A percentile compares a stretch with the other conserved stretches of the same genome.
Conservation (phyloP, 1,140 invertebrate genomes). For the Scylla paramamosain region DNA sequence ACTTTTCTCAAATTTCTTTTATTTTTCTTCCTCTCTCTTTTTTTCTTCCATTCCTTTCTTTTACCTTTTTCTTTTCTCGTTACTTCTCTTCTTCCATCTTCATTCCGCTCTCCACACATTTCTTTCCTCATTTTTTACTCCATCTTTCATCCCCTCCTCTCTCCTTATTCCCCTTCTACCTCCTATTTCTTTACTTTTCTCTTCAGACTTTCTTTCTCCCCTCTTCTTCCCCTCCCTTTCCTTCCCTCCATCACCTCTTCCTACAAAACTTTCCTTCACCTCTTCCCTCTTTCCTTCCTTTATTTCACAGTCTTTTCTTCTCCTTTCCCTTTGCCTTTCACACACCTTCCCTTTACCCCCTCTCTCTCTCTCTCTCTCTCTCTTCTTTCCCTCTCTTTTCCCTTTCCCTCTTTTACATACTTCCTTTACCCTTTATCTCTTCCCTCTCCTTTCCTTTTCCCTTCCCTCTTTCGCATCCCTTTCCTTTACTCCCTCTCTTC, state of each 20-base stretch:
- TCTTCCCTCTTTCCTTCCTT: not conserved
- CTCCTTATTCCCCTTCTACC: no score
- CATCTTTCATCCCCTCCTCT: no score
- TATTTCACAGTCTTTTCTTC: not conserved
- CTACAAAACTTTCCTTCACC: not conserved
- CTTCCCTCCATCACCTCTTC: not conserved
- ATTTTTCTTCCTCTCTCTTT: no score
- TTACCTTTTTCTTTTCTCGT: no score
- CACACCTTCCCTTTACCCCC: not conserved
- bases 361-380: not conserved
- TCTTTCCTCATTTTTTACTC: no score
- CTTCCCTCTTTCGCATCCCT: not conserved
- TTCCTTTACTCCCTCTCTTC: not conserved
- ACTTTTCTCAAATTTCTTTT: no score
- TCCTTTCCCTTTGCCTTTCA: not conserved
- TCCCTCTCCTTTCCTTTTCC: not conserved
- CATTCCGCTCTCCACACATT: no score
- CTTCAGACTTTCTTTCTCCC: not conserved
- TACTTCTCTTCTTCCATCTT: no score
- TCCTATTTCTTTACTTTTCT: not conserved
- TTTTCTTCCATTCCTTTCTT: no score
- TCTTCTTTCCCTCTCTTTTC: not conserved
- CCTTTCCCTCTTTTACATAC: not conserved
- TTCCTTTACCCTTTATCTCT: not conserved
- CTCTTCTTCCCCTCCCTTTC: not conserved